Evolutionary conservation across 2,888 invertebrate genomes (phyloP).

Genomic region (Didymodactylos carnosus): DNA sequence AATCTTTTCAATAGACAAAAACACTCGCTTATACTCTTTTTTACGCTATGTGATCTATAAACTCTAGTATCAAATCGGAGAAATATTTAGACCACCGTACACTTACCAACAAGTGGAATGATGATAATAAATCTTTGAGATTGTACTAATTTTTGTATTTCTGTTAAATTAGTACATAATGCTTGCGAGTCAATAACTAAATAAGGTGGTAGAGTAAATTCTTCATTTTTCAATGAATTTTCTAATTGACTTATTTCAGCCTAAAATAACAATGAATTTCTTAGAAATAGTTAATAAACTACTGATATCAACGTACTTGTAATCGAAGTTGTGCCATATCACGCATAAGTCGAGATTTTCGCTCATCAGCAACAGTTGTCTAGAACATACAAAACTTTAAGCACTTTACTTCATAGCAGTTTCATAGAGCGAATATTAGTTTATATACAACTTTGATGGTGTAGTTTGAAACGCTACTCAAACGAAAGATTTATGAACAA

Average conservation of each 20-base stretch:
- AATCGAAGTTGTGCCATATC: slow-evolving; percentile 75
- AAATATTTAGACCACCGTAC: neutral
- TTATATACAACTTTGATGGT: neutral
- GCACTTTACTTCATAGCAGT: neutral
- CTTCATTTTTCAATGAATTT: slow-evolving; percentile 32
- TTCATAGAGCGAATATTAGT: neutral
- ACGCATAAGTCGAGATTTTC: slow-evolving; percentile 48
- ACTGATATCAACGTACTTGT: slow-evolving; percentile 25
- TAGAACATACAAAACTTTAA: no score
- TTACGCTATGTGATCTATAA: neutral
- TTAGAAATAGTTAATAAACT: slow-evolving; percentile 21
- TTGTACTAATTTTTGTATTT: slow-evolving; percentile 60
- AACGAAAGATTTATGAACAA: no score
- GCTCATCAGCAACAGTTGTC: slow-evolving; percentile 20
- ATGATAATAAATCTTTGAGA: slow-evolving; percentile 65
- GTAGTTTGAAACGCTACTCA: neutral
- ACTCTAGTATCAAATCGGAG: neutral
- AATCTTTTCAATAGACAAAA: no score
- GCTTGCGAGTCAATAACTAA: slow-evolving; percentile 67
- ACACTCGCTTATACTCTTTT: no score
- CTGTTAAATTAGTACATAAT: slow-evolving; percentile 52
- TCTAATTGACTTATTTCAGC: slow-evolving; percentile 70
- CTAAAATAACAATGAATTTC: slow-evolving; percentile 17
- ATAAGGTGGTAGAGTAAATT: slow-evolving; percentile 50
- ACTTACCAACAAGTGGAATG: slow-evolving; percentile 64